Conservation (phyloP, 2,113 vertebrate species). For the Clupea harengus region DNA sequence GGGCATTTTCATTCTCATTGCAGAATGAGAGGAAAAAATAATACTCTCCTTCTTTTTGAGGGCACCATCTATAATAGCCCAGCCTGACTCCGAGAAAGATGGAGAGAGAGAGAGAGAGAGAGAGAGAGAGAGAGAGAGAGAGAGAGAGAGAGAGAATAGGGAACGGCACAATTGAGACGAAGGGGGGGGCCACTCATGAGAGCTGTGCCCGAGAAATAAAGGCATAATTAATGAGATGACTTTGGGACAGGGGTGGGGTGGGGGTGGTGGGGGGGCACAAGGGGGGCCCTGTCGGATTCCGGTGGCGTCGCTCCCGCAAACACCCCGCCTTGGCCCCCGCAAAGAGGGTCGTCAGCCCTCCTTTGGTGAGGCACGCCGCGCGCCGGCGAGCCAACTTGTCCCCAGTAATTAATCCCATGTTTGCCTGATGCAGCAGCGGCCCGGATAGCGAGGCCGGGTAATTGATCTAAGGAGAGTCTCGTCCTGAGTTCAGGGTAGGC, state of each 20-base stretch:
- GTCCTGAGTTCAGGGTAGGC: constrained; percentile 27
- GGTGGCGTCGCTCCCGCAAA: constrained; percentile 51
- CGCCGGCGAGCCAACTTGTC: constrained; percentile 19
- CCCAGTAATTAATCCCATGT: constrained; percentile 46
- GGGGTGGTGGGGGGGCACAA: constrained; percentile 19
- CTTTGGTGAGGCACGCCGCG: constrained; percentile 29
- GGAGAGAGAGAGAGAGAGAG: neutral
- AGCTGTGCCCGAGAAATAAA: constrained; percentile 52
- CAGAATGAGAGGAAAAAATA: neutral
- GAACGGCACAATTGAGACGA: too few relatives aligned
- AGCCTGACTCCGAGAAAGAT: neutral
- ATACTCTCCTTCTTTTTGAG: neutral
- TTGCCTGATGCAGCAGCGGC: constrained; percentile 25
- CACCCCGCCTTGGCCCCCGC: constrained; percentile 36
- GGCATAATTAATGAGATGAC: constrained; percentile 61
- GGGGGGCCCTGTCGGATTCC: constrained; percentile 41
- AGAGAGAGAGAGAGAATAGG: neutral
- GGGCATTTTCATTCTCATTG: constrained; percentile 37
- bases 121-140: neutral
- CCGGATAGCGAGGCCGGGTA: constrained; percentile 32
- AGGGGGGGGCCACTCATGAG: constrained; percentile 12
- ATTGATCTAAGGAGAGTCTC: constrained; percentile 49
- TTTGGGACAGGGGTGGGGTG: constrained; percentile 28
- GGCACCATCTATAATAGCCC: neutral
- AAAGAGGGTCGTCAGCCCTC: constrained; percentile 44